Evolutionary conservation across 1,140 invertebrate genomes (phyloP).

Genomic region (Brachionus calyciflorus): DNA sequence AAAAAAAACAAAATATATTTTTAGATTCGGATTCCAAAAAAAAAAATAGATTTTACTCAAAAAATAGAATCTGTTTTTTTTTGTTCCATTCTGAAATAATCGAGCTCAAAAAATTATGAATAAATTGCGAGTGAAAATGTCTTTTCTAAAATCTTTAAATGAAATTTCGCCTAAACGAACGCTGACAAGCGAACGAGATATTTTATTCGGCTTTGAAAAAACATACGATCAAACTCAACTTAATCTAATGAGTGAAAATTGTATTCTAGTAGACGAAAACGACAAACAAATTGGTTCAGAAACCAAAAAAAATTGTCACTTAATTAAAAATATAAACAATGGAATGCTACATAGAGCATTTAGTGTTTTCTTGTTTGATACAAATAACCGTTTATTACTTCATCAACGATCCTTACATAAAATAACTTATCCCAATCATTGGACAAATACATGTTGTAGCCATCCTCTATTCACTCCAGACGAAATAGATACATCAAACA

Average conservation of each 20-base stretch:
- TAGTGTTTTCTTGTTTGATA: constrained; percentile 47
- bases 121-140: too few species aligned
- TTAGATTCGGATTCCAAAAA: too few species aligned
- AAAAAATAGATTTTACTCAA: too few species aligned
- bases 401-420: constrained; percentile 47
- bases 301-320: constrained; percentile 46
- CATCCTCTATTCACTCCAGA: constrained; percentile 41
- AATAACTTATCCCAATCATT: constrained; percentile 47
- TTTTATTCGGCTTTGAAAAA: constrained; percentile 5
- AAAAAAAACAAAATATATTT: too few species aligned
- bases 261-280: constrained; percentile 45
- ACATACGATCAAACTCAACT: constrained; percentile 42
- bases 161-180: background rate
- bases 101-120: too few species aligned
- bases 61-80: too few species aligned
- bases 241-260: constrained; percentile 21
- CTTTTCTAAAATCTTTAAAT: too few species aligned
- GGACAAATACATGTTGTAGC: constrained; percentile 49
- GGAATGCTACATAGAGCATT: constrained; percentile 47
- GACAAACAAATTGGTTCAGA: constrained; percentile 40
- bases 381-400: background rate
- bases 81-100: too few species aligned
- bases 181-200: constrained; percentile 2
- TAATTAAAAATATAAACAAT: constrained; percentile 34
- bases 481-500: constrained; percentile 35